A percentile compares a stretch with the other conserved stretches of the same genome.
Evolutionary conservation across 2,113 vertebrate species (phyloP).

Genomic region (Rostratula benghalensis): DNA sequence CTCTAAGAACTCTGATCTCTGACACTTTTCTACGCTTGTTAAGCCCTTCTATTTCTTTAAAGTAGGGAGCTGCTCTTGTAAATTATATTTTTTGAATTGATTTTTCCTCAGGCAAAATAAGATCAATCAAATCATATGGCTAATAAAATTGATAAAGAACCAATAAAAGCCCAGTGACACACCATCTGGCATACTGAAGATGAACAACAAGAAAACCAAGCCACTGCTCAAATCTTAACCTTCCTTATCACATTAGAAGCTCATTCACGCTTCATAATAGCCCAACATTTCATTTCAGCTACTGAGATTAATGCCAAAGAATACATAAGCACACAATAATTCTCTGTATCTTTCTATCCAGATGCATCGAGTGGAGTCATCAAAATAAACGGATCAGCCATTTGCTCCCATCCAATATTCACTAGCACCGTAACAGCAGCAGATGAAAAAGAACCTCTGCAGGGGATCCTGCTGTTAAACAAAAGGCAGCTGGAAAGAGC

Average conservation of each 20-base stretch:
- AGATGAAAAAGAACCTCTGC: constrained; percentile 1
- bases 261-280: constrained; percentile 6
- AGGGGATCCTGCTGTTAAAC: not conserved
- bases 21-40: not conserved
- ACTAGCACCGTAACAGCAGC: not conserved
- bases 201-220: constrained; percentile 42
- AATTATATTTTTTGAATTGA: constrained; percentile 66
- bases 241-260: constrained; percentile 31
- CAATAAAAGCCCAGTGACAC: constrained; percentile 55
- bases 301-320: constrained; percentile 26
- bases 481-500: constrained; percentile 2
- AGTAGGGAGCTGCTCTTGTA: constrained; percentile 30
- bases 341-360: constrained; percentile 9
- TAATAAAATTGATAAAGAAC: constrained; percentile 78
- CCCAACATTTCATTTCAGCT: constrained; percentile 21
- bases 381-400: not conserved
- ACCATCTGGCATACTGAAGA: constrained; percentile 38
- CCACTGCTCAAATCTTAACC: constrained; percentile 9
- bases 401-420: not conserved
- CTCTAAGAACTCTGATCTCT: not conserved
- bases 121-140: constrained; percentile 76
- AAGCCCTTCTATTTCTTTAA: constrained; percentile 37
- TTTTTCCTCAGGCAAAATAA: constrained; percentile 73
- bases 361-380: not conserved
- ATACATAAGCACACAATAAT: constrained; percentile 43